Percentiles rank a stretch among this genome's conserved stretches.
Evolutionary conservation across 2,888 invertebrate species (phyloP).

Genomic region (Melieria picta): DNA sequence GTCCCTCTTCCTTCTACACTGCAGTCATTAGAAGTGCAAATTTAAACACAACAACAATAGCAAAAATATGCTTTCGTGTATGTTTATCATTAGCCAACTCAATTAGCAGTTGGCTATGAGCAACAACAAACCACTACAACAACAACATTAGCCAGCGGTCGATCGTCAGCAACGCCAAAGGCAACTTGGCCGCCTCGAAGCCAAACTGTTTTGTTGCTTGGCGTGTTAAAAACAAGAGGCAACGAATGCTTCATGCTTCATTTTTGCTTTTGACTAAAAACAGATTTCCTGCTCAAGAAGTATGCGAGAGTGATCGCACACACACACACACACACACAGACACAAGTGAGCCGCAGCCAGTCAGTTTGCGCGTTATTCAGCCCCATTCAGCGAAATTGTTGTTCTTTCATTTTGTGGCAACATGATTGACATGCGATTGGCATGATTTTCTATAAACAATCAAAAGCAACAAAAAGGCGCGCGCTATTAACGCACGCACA

Average conservation of each 20-base stretch:
- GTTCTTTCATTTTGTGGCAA: conserved; percentile 32
- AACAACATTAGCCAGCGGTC: too few species aligned
- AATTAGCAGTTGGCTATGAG: too few species aligned
- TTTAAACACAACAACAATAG: too few species aligned
- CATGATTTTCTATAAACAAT: conserved; percentile 61
- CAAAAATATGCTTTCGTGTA: too few species aligned
- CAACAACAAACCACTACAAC: too few species aligned
- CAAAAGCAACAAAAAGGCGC: conserved; percentile 31
- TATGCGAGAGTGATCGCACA: neutral
- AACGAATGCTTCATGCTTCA: neutral
- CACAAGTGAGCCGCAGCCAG: neutral
- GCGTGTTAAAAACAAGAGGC: too few species aligned
- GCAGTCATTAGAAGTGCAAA: too few species aligned
- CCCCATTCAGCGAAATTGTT: conserved; percentile 25
- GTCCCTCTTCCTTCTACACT: neutral
- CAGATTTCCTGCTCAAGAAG: conserved; percentile 40
- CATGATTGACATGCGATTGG: conserved; percentile 64
- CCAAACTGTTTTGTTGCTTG: conserved; percentile 12
- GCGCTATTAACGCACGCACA: neutral
- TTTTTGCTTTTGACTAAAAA: conserved; percentile 41
- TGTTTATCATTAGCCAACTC: too few species aligned
- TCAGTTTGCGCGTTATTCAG: conserved; percentile 10
- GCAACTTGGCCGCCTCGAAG: neutral
- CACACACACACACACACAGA: too few species aligned
- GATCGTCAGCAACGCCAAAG: too few species aligned